Percentiles rank a stretch among this genome's conserved stretches.
Conservation (phyloP, 2,888 invertebrate species). For the Chymomyza caudatula region DNA sequence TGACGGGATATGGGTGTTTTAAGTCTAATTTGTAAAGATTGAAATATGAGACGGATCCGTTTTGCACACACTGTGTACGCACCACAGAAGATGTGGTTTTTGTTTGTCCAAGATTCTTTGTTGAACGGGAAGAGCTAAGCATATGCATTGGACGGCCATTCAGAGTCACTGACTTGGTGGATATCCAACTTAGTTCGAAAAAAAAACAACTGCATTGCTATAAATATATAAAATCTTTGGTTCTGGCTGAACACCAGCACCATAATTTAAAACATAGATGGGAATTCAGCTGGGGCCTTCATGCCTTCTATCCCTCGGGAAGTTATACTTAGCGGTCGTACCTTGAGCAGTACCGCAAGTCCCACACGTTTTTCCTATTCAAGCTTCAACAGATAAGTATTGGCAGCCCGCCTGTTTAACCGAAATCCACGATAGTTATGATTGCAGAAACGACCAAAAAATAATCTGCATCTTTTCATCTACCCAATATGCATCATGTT, state of each 20-base stretch:
- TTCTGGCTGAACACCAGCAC: no score
- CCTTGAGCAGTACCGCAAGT: neutral
- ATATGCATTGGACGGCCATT: constrained; percentile 3
- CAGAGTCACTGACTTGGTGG: neutral
- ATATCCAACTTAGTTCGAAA: neutral
- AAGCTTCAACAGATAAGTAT: no score
- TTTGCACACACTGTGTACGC: constrained; percentile 6
- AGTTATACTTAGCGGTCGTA: neutral
- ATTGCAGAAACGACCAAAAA: no score
- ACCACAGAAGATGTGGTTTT: neutral
- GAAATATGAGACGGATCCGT: constrained; percentile 3
- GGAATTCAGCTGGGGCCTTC: neutral
- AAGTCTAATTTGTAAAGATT: neutral
- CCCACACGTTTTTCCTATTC: no score
- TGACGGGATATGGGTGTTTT: neutral
- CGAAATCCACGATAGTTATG: no score
- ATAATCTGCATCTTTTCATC: no score
- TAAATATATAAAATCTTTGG: neutral
- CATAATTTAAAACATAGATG: neutral
- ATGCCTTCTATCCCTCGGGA: neutral
- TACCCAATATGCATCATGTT: no score
- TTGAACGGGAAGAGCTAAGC: no score
- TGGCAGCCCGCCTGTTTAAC: no score
- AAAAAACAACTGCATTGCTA: neutral
- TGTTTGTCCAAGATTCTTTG: neutral